Evolutionary conservation across 2,888 invertebrate genomes (phyloP).

Genomic region (Theretra japonica): DNA sequence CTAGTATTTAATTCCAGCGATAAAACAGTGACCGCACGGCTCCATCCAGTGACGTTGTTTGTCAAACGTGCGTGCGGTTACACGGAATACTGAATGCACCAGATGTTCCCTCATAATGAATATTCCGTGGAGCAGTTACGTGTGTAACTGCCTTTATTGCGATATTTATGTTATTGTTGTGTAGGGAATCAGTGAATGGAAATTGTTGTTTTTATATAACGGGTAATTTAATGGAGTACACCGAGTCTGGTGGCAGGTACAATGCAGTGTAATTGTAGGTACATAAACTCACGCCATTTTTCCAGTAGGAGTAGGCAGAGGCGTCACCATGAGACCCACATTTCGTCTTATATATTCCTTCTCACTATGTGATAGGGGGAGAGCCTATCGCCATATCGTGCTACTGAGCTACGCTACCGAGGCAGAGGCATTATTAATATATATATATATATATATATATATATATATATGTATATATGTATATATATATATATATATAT

Average conservation of each 20-base stretch:
- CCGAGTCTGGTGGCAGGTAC: background rate
- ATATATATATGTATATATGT: no score
- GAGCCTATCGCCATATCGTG: no score
- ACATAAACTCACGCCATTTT: no score
- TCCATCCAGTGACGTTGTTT: constrained; percentile 1
- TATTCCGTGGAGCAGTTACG: background rate
- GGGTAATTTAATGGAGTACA: background rate
- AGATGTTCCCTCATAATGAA: constrained; percentile 19
- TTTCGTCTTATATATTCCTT: no score
- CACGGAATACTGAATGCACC: constrained; percentile 15
- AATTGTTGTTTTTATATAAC: background rate
- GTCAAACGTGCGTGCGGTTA: constrained; percentile 27
- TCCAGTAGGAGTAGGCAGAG: no score
- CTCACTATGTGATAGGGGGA: no score
- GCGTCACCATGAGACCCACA: no score
- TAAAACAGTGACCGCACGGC: constrained; percentile 16
- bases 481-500: no score
- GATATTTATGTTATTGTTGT: constrained; percentile 2
- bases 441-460: no score
- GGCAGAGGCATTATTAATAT: no score
- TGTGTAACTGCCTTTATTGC: background rate
- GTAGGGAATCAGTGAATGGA: background rate
- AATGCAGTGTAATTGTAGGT: background rate
- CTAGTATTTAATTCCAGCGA: background rate
- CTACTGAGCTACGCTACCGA: no score